A percentile compares a stretch with the other conserved stretches of the same genome.
phyloP scores from a whole-genome alignment of 2,797 vertebrate species.

The Protosalanx chinensis region DNA sequence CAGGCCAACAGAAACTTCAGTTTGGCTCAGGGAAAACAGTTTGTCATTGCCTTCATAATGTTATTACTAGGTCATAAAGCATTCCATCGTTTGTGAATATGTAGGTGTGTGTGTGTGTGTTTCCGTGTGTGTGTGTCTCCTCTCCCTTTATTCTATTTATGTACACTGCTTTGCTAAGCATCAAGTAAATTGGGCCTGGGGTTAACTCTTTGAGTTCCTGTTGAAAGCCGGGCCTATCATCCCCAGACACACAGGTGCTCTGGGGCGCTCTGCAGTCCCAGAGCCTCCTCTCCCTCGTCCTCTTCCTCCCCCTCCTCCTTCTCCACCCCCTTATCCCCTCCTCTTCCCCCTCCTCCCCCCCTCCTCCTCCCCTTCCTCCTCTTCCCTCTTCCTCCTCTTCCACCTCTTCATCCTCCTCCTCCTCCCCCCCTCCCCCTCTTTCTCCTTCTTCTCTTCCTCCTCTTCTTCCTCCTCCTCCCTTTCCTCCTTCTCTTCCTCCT shows the following conservation, averaged over 20 bases:
- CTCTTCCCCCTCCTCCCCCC: too few relatives aligned
- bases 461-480: too few relatives aligned
- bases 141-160: not conserved
- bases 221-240: slow-evolving; percentile 32
- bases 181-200: slow-evolving; percentile 38
- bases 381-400: too few relatives aligned
- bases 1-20: not conserved
- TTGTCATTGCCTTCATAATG: not conserved
- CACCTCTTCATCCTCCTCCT: too few relatives aligned
- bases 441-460: too few relatives aligned
- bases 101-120: not conserved
- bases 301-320: too few relatives aligned
- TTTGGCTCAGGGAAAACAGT: not conserved
- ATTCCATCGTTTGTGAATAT: not conserved
- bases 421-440: too few relatives aligned
- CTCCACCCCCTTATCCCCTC: not conserved
- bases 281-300: too few relatives aligned
- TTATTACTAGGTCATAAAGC: slow-evolving; percentile 1
- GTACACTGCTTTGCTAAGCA: slow-evolving; percentile 1
- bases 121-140: not conserved
- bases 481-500: too few relatives aligned
- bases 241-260: slow-evolving; percentile 36
- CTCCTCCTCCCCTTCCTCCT: not conserved
- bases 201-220: slow-evolving; percentile 52
- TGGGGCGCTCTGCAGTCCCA: slow-evolving; percentile 1